phyloP scores from a whole-genome alignment of 2,888 invertebrate species.

The Graphium colonna region DNA sequence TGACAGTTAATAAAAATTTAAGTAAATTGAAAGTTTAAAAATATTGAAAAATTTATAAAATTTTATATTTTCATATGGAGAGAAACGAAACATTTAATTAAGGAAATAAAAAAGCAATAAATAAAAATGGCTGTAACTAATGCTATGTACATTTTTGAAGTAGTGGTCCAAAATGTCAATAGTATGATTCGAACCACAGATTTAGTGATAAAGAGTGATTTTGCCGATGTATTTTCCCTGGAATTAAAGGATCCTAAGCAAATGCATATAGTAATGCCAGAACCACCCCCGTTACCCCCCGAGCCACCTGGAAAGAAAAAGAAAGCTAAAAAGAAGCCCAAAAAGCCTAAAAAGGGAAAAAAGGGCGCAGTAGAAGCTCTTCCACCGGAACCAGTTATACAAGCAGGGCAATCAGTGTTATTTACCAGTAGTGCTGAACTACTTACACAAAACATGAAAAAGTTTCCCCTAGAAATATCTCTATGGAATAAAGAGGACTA shows the following conservation, averaged over 20 bases:
- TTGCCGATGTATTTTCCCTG: conserved; percentile 66
- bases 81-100: conserved; percentile 4
- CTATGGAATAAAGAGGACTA: conserved; percentile 69
- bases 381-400: conserved; percentile 64
- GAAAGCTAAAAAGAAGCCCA: conserved; percentile 42
- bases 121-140: conserved; percentile 60
- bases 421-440: conserved; percentile 63
- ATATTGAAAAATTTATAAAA: too few species aligned
- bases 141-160: conserved; percentile 69
- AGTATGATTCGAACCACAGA: conserved; percentile 49
- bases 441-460: conserved; percentile 61
- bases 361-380: conserved; percentile 47
- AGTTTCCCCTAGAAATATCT: conserved; percentile 56
- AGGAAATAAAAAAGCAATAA: conserved; percentile 14
- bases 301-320: conserved; percentile 53
- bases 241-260: conserved; percentile 70
- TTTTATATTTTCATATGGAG: conserved; percentile 6
- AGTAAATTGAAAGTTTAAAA: conserved; percentile 11
- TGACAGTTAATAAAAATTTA: conserved; percentile 9
- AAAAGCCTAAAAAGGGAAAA: conserved; percentile 48
- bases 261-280: conserved; percentile 68
- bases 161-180: conserved; percentile 59
- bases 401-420: conserved; percentile 67
- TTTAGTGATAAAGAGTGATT: conserved; percentile 62
- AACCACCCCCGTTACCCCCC: conserved; percentile 64